Evolutionary conservation across 1,140 invertebrate species (phyloP).

Genomic region (Archivesica marissinica): DNA sequence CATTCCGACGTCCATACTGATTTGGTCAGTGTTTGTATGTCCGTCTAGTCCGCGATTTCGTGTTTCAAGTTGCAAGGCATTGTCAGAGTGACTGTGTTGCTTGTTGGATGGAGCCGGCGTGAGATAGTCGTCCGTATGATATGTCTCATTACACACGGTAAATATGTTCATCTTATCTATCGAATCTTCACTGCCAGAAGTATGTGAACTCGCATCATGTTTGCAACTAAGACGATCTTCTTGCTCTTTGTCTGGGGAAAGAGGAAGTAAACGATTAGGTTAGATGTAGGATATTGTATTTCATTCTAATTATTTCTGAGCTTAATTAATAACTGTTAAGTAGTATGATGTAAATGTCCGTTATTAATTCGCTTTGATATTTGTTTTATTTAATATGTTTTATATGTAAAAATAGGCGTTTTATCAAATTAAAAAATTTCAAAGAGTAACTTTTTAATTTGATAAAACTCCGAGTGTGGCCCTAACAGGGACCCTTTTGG

Average conservation of each 20-base stretch:
- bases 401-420: too few relatives aligned
- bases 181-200: neutral
- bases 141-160: constrained; percentile 43
- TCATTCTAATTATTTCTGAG: too few relatives aligned
- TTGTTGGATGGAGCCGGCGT: constrained; percentile 8
- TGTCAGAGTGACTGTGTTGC: neutral
- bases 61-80: neutral
- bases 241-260: neutral
- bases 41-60: neutral
- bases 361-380: too few relatives aligned
- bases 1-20: neutral
- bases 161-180: neutral
- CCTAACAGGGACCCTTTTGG: too few relatives aligned
- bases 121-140: constrained; percentile 34
- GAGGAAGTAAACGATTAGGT: too few relatives aligned
- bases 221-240: neutral
- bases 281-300: too few relatives aligned
- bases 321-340: too few relatives aligned
- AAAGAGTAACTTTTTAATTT: too few relatives aligned
- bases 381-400: too few relatives aligned
- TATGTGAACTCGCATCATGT: neutral
- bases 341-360: too few relatives aligned
- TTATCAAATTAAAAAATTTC: too few relatives aligned
- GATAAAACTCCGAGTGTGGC: too few relatives aligned
- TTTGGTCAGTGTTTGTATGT: neutral